phyloP scores from a whole-genome alignment of 2,797 vertebrate species.

The Cetoscarus ocellatus region DNA sequence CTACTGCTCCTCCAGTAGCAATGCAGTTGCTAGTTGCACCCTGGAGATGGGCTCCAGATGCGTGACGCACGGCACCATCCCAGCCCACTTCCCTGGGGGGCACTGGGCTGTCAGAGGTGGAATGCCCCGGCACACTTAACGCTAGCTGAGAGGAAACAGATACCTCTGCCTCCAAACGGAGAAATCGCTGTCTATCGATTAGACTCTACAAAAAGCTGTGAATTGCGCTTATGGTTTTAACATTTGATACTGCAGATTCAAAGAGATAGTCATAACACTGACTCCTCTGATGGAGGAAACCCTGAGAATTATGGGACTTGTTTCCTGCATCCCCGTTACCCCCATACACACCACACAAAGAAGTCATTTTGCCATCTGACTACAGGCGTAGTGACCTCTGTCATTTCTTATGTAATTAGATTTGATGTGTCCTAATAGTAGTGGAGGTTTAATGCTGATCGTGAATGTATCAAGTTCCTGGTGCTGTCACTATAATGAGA shows the following conservation, averaged over 20 bases:
- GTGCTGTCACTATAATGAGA: slow-evolving; percentile 62
- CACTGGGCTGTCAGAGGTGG: slow-evolving; percentile 78
- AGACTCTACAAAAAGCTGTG: slow-evolving; percentile 73
- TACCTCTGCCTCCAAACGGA: slow-evolving; percentile 62
- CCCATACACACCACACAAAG: slow-evolving; percentile 51
- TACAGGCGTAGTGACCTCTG: slow-evolving; percentile 59
- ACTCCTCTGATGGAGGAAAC: slow-evolving; percentile 47
- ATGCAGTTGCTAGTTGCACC: slow-evolving; percentile 47
- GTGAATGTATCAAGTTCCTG: slow-evolving; percentile 64
- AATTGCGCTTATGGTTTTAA: slow-evolving; percentile 79
- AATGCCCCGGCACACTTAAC: slow-evolving; percentile 82
- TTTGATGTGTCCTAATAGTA: slow-evolving; percentile 65
- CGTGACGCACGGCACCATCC: slow-evolving; percentile 68
- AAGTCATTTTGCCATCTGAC: slow-evolving; percentile 67
- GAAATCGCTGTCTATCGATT: slow-evolving; percentile 77
- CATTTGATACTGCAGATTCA: slow-evolving; percentile 77
- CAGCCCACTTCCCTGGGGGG: slow-evolving; percentile 63
- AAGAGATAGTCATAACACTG: slow-evolving; percentile 70
- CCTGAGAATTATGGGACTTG: slow-evolving; percentile 15
- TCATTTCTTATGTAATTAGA: slow-evolving; percentile 71
- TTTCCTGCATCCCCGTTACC: background rate
- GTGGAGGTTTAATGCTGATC: slow-evolving; percentile 58
- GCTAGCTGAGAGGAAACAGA: slow-evolving; percentile 80
- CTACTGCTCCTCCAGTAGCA: slow-evolving; percentile 58
- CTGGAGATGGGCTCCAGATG: slow-evolving; percentile 82